A percentile compares a stretch with the other conserved stretches of the same genome.
Conservation (phyloP, 35 echinoderm and acorn worm genomes). For the Ptychodera flava region DNA sequence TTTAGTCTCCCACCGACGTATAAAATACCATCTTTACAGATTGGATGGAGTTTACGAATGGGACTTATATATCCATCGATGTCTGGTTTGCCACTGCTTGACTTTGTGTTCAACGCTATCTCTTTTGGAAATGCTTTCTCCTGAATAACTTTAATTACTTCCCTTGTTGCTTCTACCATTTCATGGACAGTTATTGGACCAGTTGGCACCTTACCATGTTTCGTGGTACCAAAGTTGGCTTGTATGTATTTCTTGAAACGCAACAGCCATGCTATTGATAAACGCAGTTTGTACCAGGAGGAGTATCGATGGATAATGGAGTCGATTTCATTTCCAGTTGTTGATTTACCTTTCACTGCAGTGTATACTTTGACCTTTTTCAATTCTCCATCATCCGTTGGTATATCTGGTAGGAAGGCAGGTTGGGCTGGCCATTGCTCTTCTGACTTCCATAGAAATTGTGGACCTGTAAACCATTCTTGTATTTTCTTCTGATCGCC, state of each 20-base stretch:
- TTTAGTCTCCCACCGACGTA: slow-evolving; percentile 39
- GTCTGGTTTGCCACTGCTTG: background rate
- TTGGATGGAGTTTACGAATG: slow-evolving; percentile 25
- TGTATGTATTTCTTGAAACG: slow-evolving; percentile 8
- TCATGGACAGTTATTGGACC: slow-evolving; percentile 19
- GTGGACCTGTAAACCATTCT: slow-evolving; percentile 20
- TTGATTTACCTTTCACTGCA: background rate
- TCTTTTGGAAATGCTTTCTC: too few relatives aligned
- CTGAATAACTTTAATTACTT: slow-evolving; percentile 11
- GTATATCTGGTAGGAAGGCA: background rate
- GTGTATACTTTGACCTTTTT: background rate
- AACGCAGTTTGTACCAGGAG: slow-evolving; percentile 12
- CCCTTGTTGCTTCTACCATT: slow-evolving; percentile 9
- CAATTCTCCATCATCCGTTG: background rate
- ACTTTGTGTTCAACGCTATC: background rate
- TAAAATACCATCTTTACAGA: slow-evolving; percentile 21
- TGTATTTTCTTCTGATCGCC: background rate
- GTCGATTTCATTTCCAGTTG: background rate
- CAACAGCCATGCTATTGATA: slow-evolving; percentile 40
- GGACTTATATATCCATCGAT: background rate
- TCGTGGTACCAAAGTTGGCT: background rate
- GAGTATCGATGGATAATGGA: slow-evolving; percentile 17
- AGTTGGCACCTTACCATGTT: background rate
- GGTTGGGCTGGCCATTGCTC: background rate
- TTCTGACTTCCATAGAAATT: slow-evolving; percentile 14